Percentiles rank a stretch among this genome's conserved stretches.
phyloP scores from a whole-genome alignment of 2,797 vertebrate genomes.

The Gymnodraco acuticeps region DNA sequence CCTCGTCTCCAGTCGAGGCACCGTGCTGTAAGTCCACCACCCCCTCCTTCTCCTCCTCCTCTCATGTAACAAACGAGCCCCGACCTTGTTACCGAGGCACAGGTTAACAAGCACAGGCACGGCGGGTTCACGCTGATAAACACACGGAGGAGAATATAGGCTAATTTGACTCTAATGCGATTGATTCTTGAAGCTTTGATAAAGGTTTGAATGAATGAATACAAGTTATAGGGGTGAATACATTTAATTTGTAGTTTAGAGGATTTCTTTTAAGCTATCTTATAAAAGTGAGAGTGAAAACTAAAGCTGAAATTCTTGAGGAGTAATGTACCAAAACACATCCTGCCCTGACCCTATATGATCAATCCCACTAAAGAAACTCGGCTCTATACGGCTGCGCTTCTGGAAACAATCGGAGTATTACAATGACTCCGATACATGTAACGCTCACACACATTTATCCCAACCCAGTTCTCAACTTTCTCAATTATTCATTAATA shows the following conservation, averaged over 20 bases:
- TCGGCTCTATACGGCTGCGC: conserved; percentile 22
- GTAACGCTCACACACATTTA: conserved; percentile 68
- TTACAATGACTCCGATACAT: conserved; percentile 81
- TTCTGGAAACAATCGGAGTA: conserved; percentile 70
- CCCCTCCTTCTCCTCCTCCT: conserved; percentile 70
- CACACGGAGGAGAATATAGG: conserved; percentile 38
- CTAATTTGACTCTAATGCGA: background rate
- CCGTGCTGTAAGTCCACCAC: conserved; percentile 66
- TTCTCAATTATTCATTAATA: conserved; percentile 89
- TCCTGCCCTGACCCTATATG: conserved; percentile 1
- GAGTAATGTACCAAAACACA: background rate
- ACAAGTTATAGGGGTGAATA: conserved; percentile 5
- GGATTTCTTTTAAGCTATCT: background rate
- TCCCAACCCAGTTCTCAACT: conserved; percentile 82
- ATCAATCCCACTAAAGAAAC: conserved; percentile 59
- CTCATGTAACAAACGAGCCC: conserved; percentile 78
- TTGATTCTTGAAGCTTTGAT: too few species aligned
- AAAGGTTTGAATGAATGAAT: too few species aligned
- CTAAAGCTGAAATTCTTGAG: conserved; percentile 8
- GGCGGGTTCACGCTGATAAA: conserved; percentile 62
- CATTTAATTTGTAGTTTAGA: background rate
- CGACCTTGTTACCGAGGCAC: conserved; percentile 75
- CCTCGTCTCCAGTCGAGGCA: conserved; percentile 77
- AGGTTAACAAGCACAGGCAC: conserved; percentile 76
- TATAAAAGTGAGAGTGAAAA: background rate